These are phyloP conservation scores for Columba guinea DNA, from an alignment of 2,797 vertebrate species.

Conservation along the genomic window DNA sequence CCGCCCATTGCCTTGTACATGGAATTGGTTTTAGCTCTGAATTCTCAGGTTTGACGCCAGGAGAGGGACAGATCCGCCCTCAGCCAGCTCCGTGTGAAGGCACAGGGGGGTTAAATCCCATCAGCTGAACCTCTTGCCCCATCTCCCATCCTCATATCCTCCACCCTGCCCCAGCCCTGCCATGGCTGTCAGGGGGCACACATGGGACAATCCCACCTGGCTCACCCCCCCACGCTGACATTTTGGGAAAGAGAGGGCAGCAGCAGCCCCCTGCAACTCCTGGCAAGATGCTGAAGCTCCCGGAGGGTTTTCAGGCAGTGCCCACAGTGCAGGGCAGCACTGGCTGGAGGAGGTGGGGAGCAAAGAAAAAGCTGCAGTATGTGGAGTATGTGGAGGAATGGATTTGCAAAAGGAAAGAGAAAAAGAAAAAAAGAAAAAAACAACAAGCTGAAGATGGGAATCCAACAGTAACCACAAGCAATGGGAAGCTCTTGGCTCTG, in stretches of 20 bases:
- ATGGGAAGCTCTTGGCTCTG: fast-evolving
- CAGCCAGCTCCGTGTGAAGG: fast-evolving
- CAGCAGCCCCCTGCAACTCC: not conserved
- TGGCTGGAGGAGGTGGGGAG: fast-evolving
- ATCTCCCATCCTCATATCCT: not conserved
- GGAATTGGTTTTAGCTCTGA: conserved; percentile 64
- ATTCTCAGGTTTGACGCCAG: conserved; percentile 15
- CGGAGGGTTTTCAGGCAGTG: not conserved
- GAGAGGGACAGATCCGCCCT: not conserved
- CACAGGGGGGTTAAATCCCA: fast-evolving
- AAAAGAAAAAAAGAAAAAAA: not conserved
- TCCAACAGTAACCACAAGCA: not conserved
- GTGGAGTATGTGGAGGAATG: not conserved
- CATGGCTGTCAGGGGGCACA: not conserved
- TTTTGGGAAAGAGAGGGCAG: not conserved
- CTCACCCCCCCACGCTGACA: fast-evolving
- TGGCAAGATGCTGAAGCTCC: not conserved
- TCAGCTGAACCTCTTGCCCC: fast-evolving
- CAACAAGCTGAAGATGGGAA: not conserved
- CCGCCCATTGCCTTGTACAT: not conserved
- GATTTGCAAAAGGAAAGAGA: not conserved
- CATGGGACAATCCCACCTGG: fast-evolving
- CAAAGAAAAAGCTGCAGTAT: not conserved
- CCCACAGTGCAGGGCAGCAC: fast-evolving
- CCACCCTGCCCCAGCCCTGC: not conserved